These are phyloP conservation scores for Pollimyrus isidori DNA, from an alignment of 2,113 vertebrate species.

Conservation along the genomic window DNA sequence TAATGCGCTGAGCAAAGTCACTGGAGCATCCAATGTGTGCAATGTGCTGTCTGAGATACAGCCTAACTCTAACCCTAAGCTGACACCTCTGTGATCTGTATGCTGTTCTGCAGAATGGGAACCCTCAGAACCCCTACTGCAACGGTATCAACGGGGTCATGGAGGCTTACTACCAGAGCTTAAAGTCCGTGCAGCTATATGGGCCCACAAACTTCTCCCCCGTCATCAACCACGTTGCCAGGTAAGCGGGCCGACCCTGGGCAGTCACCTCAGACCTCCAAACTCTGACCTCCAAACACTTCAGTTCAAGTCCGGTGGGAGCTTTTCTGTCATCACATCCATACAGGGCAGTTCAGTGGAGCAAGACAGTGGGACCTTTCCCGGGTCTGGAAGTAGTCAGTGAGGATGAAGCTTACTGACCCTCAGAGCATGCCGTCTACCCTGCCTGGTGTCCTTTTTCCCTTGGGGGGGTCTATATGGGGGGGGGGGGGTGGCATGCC, in stretches of 20 bases:
- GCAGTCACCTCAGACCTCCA: background rate
- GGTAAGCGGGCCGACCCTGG: conserved; percentile 56
- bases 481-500: background rate
- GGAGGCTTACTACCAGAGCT: conserved; percentile 91
- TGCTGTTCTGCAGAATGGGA: conserved; percentile 72
- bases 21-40: background rate
- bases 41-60: background rate
- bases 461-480: background rate
- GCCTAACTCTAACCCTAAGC: background rate
- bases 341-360: background rate
- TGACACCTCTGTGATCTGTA: background rate
- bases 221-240: conserved; percentile 93
- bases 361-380: background rate
- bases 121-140: conserved; percentile 94
- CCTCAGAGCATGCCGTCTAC: background rate
- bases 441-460: background rate
- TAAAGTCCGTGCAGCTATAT: conserved; percentile 69
- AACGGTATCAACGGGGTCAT: conserved; percentile 90
- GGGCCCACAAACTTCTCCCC: conserved; percentile 94
- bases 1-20: background rate
- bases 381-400: background rate
- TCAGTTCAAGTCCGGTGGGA: background rate
- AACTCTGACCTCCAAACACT: background rate
- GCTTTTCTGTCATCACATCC: background rate
- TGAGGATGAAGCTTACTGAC: background rate